Evolutionary conservation across 2,888 invertebrate species (phyloP).

Genomic region (Choreutis nemorana): DNA sequence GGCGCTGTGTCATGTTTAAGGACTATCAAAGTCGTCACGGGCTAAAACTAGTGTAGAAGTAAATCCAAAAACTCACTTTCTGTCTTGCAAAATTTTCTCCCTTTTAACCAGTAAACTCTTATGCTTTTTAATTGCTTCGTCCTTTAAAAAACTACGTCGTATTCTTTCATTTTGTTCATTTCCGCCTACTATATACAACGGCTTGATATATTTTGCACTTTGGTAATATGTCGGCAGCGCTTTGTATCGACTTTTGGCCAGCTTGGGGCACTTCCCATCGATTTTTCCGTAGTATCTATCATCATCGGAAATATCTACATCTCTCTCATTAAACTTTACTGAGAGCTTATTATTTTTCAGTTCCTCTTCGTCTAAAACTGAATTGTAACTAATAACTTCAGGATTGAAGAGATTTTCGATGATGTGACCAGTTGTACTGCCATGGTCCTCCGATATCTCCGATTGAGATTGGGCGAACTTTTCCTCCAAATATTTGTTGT

Average conservation of each 20-base stretch:
- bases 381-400: constrained; percentile 38
- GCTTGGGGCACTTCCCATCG: constrained; percentile 42
- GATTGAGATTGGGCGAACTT: constrained; percentile 34
- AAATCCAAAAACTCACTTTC: constrained; percentile 52
- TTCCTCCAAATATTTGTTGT: constrained; percentile 33
- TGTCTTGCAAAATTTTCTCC: constrained; percentile 66
- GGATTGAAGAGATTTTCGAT: constrained; percentile 18
- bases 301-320: constrained; percentile 22
- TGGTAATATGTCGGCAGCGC: constrained; percentile 44
- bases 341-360: constrained; percentile 22
- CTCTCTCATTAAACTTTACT: constrained; percentile 38
- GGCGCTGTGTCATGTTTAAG: no score
- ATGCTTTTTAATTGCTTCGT: constrained; percentile 62
- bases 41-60: no score
- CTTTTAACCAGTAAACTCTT: constrained; percentile 61
- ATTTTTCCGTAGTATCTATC: constrained; percentile 27
- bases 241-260: constrained; percentile 41
- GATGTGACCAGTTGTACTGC: constrained; percentile 14
- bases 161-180: constrained; percentile 32
- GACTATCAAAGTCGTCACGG: no score
- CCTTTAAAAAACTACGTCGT: constrained; percentile 43
- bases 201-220: constrained; percentile 45
- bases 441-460: constrained; percentile 25
- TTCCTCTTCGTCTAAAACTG: constrained; percentile 33
- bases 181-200: constrained; percentile 19